Conservation (phyloP, 2,888 invertebrate genomes). For the Apantesis nais region DNA sequence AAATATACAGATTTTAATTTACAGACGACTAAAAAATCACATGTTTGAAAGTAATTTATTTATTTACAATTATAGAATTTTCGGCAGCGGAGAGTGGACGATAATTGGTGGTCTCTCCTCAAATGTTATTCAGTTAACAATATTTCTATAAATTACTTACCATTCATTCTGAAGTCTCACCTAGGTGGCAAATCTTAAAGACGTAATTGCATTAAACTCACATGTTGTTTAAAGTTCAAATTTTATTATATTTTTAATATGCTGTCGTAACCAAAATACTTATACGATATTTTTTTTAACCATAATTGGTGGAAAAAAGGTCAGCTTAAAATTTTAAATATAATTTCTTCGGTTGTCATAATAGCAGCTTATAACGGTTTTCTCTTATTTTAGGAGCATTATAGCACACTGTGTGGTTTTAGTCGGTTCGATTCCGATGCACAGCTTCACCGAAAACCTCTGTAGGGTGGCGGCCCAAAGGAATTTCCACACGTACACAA, state of each 20-base stretch:
- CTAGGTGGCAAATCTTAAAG: background rate
- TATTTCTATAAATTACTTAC: background rate
- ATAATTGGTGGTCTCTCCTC: conserved; percentile 42
- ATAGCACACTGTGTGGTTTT: background rate
- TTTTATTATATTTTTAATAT: background rate
- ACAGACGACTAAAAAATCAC: conserved; percentile 29
- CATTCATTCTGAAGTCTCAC: background rate
- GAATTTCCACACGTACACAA: too few species aligned
- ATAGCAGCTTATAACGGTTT: background rate
- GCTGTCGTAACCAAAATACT: background rate
- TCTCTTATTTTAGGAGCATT: background rate
- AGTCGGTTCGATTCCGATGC: too few species aligned
- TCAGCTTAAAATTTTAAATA: background rate
- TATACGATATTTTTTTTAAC: background rate
- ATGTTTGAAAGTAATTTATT: conserved; percentile 11
- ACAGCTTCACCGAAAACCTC: too few species aligned
- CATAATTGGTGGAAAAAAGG: background rate
- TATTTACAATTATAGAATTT: conserved; percentile 14
- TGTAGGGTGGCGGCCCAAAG: too few species aligned
- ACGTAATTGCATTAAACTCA: background rate
- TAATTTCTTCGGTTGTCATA: background rate
- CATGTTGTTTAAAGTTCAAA: background rate
- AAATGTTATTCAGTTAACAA: conserved; percentile 1
- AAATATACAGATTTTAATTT: conserved; percentile 38
- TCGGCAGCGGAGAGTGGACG: conserved; percentile 6